phyloP scores from a whole-genome alignment of 2,888 invertebrate genomes.

The Sturmia bella region DNA sequence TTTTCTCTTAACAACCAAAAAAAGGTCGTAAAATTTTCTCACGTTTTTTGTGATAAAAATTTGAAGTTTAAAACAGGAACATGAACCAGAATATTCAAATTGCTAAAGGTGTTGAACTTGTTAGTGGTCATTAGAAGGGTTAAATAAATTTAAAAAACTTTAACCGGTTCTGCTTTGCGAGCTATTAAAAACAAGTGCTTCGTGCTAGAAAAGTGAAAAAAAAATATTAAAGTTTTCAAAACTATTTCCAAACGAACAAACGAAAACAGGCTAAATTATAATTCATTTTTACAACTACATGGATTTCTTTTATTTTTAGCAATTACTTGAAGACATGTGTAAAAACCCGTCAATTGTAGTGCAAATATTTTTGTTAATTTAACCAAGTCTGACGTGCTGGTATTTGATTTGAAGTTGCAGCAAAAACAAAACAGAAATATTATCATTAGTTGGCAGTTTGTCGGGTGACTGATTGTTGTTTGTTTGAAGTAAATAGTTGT shows the following conservation, averaged over 20 bases:
- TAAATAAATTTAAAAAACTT: constrained; percentile 30
- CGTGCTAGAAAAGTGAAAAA: neutral
- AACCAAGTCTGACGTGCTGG: constrained; percentile 55
- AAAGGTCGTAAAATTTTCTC: constrained; percentile 57
- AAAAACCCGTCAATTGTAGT: constrained; percentile 78
- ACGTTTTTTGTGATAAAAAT: constrained; percentile 52
- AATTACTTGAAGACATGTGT: constrained; percentile 3
- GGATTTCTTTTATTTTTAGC: constrained; percentile 7
- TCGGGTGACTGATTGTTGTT: constrained; percentile 39
- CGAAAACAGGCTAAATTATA: constrained; percentile 16
- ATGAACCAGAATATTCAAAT: constrained; percentile 20
- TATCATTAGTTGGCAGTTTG: constrained; percentile 62
- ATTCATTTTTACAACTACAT: constrained; percentile 30
- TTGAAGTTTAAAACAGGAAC: neutral
- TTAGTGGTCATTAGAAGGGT: constrained; percentile 62
- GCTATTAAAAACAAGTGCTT: constrained; percentile 56
- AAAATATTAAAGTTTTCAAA: constrained; percentile 6
- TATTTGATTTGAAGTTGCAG: constrained; percentile 44
- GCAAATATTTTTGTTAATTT: constrained; percentile 75
- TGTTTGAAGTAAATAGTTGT: constrained; percentile 55
- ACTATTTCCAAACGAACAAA: neutral
- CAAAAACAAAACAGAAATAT: neutral
- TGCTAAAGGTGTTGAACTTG: constrained; percentile 65
- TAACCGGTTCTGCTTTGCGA: constrained; percentile 1
- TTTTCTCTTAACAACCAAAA: neutral